Evolutionary conservation across 92 coral and sea anemone genomes (phyloP).

Genomic region (Isaurus tuberculatus): DNA sequence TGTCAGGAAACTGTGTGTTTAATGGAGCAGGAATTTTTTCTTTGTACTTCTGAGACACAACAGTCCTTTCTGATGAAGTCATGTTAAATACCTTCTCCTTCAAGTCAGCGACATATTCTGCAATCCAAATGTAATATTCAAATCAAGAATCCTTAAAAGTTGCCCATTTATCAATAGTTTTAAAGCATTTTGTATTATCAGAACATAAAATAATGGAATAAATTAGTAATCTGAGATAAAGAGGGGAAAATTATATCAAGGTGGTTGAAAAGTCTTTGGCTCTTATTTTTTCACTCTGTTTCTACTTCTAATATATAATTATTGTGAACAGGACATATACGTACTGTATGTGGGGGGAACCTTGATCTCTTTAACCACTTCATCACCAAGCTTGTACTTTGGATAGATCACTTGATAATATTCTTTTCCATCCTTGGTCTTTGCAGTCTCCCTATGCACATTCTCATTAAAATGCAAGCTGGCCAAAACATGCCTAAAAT

Average conservation of each 20-base stretch:
- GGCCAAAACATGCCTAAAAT: constrained; percentile 24
- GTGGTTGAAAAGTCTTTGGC: background rate
- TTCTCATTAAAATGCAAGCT: constrained; percentile 17
- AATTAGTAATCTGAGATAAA: background rate
- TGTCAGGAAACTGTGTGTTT: constrained; percentile 36
- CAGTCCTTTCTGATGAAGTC: background rate
- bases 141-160: background rate
- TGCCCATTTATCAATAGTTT: background rate
- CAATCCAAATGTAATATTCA: background rate
- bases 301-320: background rate
- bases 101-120: constrained; percentile 14
- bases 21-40: constrained; percentile 40
- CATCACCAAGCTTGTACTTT: constrained; percentile 12
- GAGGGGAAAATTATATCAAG: background rate
- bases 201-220: background rate
- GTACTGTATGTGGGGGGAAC: constrained; percentile 24
- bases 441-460: constrained; percentile 2
- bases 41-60: constrained; percentile 19
- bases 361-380: constrained; percentile 23
- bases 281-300: background rate
- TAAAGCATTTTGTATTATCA: background rate
- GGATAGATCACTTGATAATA: constrained; percentile 2
- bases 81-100: background rate
- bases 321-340: constrained; percentile 2
- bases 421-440: constrained; percentile 10